phyloP scores from a whole-genome alignment of 2,113 vertebrate species.

The Micromys minutus region DNA sequence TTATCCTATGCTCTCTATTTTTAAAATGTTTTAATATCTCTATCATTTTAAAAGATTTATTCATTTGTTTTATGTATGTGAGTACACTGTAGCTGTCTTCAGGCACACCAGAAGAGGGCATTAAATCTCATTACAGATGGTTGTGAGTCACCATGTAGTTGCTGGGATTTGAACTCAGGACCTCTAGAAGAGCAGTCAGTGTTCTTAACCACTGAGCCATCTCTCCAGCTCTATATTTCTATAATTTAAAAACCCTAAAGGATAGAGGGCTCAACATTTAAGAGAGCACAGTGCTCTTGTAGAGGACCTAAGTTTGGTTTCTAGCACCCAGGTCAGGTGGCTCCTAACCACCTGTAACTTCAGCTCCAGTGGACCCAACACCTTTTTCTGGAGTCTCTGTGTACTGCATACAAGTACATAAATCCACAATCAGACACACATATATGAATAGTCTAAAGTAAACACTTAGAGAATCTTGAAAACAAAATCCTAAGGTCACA shows the following conservation, averaged over 20 bases:
- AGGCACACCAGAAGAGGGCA: too few relatives aligned
- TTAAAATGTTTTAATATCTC: slow-evolving; percentile 26
- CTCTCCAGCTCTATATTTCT: background rate
- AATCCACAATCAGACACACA: background rate
- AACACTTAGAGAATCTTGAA: background rate
- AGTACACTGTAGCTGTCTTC: too few relatives aligned
- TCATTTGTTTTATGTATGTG: too few relatives aligned
- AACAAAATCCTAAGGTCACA: background rate
- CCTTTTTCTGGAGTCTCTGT: background rate
- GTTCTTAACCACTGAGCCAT: too few relatives aligned
- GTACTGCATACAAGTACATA: background rate
- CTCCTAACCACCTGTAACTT: background rate
- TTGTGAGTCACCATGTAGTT: too few relatives aligned
- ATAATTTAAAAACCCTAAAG: background rate
- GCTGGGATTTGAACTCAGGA: too few relatives aligned
- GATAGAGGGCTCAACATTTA: background rate
- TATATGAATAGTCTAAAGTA: background rate
- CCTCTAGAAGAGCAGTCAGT: too few relatives aligned
- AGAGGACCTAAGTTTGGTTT: background rate
- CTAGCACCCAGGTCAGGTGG: background rate
- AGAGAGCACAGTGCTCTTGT: background rate
- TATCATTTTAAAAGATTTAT: background rate
- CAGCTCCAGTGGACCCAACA: background rate
- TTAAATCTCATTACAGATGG: too few relatives aligned
- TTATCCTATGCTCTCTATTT: background rate